Evolutionary conservation across 2,888 invertebrate species (phyloP).

Genomic region (Heteromyza rotundicornis): DNA sequence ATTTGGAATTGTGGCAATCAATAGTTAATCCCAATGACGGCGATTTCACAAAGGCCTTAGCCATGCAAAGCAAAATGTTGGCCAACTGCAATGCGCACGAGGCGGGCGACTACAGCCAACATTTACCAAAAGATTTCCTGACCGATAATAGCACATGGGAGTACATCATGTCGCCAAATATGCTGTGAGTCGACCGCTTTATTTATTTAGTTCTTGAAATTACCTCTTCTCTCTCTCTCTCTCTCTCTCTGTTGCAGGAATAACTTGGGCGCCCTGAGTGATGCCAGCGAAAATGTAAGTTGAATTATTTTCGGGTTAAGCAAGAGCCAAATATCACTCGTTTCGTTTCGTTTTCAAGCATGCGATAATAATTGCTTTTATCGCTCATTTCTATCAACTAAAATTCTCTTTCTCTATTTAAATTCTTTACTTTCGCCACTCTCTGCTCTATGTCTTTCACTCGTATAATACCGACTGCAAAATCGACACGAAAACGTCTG

Average conservation of each 20-base stretch:
- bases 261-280: conserved; percentile 32
- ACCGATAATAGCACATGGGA: conserved; percentile 40
- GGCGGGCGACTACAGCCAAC: conserved; percentile 47
- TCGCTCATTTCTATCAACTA: neutral
- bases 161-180: conserved; percentile 28
- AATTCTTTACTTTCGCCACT: conserved; percentile 20
- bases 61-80: conserved; percentile 54
- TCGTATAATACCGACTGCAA: too few species aligned
- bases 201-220: neutral
- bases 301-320: neutral
- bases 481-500: too few species aligned
- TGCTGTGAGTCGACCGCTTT: neutral
- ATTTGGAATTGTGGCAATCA: conserved; percentile 64
- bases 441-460: conserved; percentile 17
- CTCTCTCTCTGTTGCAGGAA: conserved; percentile 22
- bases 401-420: conserved; percentile 8
- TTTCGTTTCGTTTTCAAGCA: neutral
- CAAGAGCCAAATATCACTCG: too few species aligned
- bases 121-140: conserved; percentile 49
- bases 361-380: neutral
- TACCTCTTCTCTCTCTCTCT: neutral
- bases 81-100: conserved; percentile 60
- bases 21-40: conserved; percentile 54
- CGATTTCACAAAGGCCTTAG: conserved; percentile 53
- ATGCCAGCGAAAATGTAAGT: conserved; percentile 23